Base-by-base conservation (phyloP, 2,797 vertebrate genomes). In the Sebastes trivittatus region DNA sequence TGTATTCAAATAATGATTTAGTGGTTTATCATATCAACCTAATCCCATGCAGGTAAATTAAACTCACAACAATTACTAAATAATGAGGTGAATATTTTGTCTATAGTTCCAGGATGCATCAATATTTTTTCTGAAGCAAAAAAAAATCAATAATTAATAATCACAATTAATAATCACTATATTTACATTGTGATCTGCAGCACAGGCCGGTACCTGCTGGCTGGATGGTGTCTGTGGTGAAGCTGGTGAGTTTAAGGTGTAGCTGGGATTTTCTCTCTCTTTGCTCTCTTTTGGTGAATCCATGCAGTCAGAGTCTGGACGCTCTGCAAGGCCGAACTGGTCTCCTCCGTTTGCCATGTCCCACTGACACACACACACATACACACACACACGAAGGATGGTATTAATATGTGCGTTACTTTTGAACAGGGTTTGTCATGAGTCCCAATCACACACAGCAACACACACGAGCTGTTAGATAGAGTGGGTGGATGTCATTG, bases 271-370 rank as follows among this genome's bases (percentile, higher is more conserved):
- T 67, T 97, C 97, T 36, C 11, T 36, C 1, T 94, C 88, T 89
- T 97, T 97, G 61, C 88, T 91, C 38, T 98, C 97, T 69, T 96
- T 94, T 68, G 96, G 95, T 6, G 97, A 95, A 80, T 98, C 97
- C 89, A 97, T 96, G 54, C 96, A 92, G 68, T 97, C 96, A 0
- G 96, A 76, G 56, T 97, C 97, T 20, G 97, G 96, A 62, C 96
- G 96, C 88, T 95, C 93, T 2, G 96, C 92, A 71, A 98, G 95
- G 87, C 96, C 97, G 85, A 97, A 98, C 91, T 96, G 96, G 93
- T 98, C 97, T 18, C 97, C 98, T 46, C 96, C 88, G 90, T 98
- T 98, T 77, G 97, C 97, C 98, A 98, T 98, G 87, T 82, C 87
- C 88, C 69, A 84, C 90, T 91, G 77, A 72, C 14, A 80, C 32